Base-by-base conservation (phyloP, 2,113 vertebrate species). In the Thunnus maccoyii region DNA sequence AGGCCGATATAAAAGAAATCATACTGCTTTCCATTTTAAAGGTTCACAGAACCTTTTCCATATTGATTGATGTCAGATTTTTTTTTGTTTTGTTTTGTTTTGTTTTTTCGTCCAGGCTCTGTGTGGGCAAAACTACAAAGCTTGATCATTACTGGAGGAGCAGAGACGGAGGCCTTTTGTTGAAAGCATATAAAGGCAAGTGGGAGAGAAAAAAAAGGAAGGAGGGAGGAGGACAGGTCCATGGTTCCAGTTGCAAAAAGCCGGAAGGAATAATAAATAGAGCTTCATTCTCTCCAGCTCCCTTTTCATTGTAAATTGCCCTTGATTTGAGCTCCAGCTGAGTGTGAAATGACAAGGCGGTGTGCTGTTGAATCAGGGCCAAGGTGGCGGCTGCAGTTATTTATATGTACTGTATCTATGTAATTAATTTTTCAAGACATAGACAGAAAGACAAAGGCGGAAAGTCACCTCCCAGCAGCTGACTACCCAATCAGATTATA, bases 241-340 rank as follows among this genome's bases (percentile, higher is more conserved):
- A 20, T 60, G 57, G 44, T 81, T 88, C 54, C 80, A 73, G 82
- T 76, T 77, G 72, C 84, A 91, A 77, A 86, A 78, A 66, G 57
- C 20, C 20, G 15, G 56, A 22, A 64, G 47, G 80, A 86, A 91
- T 81, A 84, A 88, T 83, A 91, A 82, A 78, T 80, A 58, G 47
- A 54, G 41, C 67, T 61, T 75, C n/a, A 75, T 82, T 88, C 58
- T 78, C 63, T 79, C 16, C 54, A 64, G 58, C 67, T 58, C 18
- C 44, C 71, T 69, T 85, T 89, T 93, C 73, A 89, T 84, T 83
- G 64, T 70, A 86, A 91, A 92, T 87, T 82, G 41, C 58, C 76
- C 71, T 85, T 91, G 78, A 86, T 91, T 92, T 78, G 69, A 85
- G 77, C 76, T 86, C 87, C 85, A 82, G 78, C 84, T 83, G 88